phyloP scores from a whole-genome alignment of 2,888 invertebrate species.

The Rhamnusium bicolor region DNA sequence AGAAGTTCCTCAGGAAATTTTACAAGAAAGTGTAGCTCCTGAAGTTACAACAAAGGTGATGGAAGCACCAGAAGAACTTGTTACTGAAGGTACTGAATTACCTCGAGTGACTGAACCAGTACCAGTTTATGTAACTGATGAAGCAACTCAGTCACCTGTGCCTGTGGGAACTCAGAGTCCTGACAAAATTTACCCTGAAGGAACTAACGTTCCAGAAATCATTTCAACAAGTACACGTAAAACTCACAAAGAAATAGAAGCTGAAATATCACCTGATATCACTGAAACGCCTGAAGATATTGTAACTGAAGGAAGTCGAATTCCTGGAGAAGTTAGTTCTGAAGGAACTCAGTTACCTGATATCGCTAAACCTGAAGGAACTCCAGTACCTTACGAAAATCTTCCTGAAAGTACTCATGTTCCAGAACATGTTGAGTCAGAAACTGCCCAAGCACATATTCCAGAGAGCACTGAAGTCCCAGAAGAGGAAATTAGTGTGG shows the following conservation, averaged over 20 bases:
- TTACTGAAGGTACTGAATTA: neutral
- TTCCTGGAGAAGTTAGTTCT: neutral
- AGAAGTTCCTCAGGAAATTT: neutral
- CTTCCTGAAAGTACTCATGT: neutral
- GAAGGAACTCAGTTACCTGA: no score
- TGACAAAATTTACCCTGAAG: neutral
- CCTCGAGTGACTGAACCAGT: constrained; percentile 39
- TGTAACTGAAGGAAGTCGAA: neutral
- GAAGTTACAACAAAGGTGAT: neutral
- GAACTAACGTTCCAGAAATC: neutral
- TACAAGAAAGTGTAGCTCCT: neutral
- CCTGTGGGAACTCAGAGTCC: neutral
- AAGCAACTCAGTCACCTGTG: constrained; percentile 20
- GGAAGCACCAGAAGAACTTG: neutral
- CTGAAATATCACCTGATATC: neutral
- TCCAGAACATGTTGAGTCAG: neutral
- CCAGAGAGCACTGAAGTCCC: neutral
- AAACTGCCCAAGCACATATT: neutral
- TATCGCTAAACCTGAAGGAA: neutral
- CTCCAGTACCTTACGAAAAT: no score
- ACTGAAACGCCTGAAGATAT: neutral
- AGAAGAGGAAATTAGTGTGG: neutral
- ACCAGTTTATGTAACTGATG: neutral
- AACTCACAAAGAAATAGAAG: neutral
- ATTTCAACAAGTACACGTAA: neutral